Conservation (phyloP, 1,140 invertebrate species). For the Copidosoma floridanum region DNA sequence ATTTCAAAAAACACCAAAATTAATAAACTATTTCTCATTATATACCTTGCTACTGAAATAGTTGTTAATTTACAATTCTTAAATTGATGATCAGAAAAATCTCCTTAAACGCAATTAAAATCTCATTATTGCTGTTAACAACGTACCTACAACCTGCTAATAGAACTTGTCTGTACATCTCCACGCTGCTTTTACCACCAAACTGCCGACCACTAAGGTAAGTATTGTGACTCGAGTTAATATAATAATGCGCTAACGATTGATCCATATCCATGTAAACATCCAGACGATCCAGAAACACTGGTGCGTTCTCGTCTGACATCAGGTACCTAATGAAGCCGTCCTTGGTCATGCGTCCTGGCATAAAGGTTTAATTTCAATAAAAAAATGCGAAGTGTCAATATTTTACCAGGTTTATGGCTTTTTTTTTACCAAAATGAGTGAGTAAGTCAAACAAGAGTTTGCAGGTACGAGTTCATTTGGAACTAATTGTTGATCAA, state of each 20-base stretch:
- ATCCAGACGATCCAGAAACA: constrained; percentile 94
- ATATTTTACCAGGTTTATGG: neutral
- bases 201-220: constrained; percentile 95
- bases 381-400: neutral
- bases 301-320: constrained; percentile 99
- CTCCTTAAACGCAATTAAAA: too few species aligned
- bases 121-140: too few species aligned
- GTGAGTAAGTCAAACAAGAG: too few species aligned
- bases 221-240: constrained; percentile 99
- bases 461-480: too few species aligned
- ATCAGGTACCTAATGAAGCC: constrained; percentile 96
- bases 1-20: too few species aligned
- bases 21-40: too few species aligned
- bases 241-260: constrained; percentile 95
- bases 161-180: constrained; percentile 97
- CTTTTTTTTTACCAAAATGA: too few species aligned
- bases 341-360: constrained; percentile 74
- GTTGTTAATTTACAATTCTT: too few species aligned
- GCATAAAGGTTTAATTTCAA: neutral
- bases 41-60: too few species aligned
- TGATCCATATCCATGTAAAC: constrained; percentile 99
- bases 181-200: constrained; percentile 94
- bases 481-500: too few species aligned
- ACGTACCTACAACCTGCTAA: constrained; percentile 87
- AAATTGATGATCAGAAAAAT: too few species aligned